A percentile compares a stretch with the other conserved stretches of the same genome.
phyloP scores from a whole-genome alignment of 1,140 invertebrate species.

The Drosophila malerkotliana region DNA sequence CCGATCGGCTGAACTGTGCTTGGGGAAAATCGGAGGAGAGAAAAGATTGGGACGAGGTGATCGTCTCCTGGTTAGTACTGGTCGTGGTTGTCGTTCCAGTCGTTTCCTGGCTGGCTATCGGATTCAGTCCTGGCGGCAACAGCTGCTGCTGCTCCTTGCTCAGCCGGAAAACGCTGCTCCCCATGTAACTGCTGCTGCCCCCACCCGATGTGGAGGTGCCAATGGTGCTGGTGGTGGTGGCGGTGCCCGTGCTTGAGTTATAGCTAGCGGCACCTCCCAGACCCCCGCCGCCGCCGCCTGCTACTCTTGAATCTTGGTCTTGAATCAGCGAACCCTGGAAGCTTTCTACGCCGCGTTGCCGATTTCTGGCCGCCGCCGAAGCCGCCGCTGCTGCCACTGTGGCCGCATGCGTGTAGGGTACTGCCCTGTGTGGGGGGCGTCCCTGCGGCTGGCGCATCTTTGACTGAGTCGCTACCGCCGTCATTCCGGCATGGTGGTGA shows the following conservation, averaged over 20 bases:
- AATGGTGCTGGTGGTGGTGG: constrained; percentile 17
- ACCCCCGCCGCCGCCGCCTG: background rate
- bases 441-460: background rate
- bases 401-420: constrained; percentile 31
- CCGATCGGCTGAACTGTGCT: constrained; percentile 92
- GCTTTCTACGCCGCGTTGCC: constrained; percentile 39
- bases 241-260: constrained; percentile 23
- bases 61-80: constrained; percentile 46
- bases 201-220: constrained; percentile 5
- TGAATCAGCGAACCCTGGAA: background rate
- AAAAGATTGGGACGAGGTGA: constrained; percentile 48
- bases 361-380: constrained; percentile 43
- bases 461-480: too few species aligned
- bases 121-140: background rate
- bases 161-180: constrained; percentile 36
- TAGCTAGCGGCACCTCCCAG: constrained; percentile 12
- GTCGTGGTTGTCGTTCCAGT: background rate
- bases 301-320: background rate
- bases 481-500: background rate
- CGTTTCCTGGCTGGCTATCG: constrained; percentile 31
- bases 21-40: constrained; percentile 47
- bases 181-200: background rate
- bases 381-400: constrained; percentile 64
- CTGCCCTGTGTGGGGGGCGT: background rate
- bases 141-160: constrained; percentile 18